These are phyloP conservation scores for Ageneiosus marmoratus DNA, from an alignment of 2,113 vertebrate species.

Conservation along the genomic window DNA sequence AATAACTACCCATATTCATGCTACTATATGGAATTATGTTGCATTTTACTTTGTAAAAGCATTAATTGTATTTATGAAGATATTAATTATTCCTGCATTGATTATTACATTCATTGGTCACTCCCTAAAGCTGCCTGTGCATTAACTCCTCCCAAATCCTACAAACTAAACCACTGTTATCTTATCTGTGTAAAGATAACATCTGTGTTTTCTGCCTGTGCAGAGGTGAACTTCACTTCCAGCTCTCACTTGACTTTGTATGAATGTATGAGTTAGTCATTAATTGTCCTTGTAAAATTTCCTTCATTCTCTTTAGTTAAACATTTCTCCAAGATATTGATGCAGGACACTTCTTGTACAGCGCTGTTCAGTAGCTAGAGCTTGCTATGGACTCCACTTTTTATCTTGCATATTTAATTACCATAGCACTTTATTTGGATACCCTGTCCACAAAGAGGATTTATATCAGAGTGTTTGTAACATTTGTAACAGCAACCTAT, in stretches of 20 bases:
- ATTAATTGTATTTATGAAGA: neutral
- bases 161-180: neutral
- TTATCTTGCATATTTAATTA: no score
- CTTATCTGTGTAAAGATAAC: constrained; percentile 2
- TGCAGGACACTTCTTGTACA: constrained; percentile 29
- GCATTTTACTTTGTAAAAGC: neutral
- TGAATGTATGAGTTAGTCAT: constrained; percentile 33
- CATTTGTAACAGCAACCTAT: no score
- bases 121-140: neutral
- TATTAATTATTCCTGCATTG: neutral
- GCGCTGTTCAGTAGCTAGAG: neutral
- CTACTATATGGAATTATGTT: neutral
- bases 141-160: neutral
- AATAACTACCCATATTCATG: neutral
- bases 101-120: neutral
- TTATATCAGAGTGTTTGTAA: no score
- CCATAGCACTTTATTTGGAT: no score
- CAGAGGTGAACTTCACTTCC: constrained; percentile 3
- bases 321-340: constrained; percentile 46
- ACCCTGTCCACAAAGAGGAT: no score
- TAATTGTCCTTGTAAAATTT: constrained; percentile 20
- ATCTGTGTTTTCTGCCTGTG: neutral
- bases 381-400: neutral
- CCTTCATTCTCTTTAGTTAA: constrained; percentile 39
- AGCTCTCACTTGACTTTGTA: neutral